Conservation (phyloP, 2,113 vertebrate genomes). For the Bostrychus sinensis region DNA sequence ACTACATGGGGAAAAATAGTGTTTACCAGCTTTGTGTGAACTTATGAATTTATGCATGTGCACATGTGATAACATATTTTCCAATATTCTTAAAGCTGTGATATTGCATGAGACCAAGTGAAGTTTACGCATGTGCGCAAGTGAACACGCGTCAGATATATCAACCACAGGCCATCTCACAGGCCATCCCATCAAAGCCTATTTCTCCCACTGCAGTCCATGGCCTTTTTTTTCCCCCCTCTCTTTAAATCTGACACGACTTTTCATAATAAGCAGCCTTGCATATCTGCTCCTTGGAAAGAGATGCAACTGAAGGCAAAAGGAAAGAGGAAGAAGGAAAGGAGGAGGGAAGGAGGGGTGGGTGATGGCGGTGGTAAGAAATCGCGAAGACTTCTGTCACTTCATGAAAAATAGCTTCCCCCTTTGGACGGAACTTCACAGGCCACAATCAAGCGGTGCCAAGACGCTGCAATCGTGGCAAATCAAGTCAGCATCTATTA, state of each 20-base stretch:
- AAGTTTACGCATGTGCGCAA: constrained; percentile 49
- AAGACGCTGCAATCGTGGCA: constrained; percentile 91
- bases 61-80: constrained; percentile 60
- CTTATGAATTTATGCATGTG: constrained; percentile 65
- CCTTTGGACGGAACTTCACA: constrained; percentile 99
- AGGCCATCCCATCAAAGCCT: constrained; percentile 73
- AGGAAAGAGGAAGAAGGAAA: background rate
- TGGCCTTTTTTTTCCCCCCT: constrained; percentile 13
- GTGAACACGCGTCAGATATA: constrained; percentile 18
- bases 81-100: constrained; percentile 66
- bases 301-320: constrained; percentile 84
- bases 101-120: constrained; percentile 57
- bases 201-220: constrained; percentile 52
- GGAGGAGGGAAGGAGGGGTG: background rate
- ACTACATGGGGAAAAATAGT: constrained; percentile 15
- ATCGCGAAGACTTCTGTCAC: constrained; percentile 92
- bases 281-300: constrained; percentile 96
- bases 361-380: constrained; percentile 36
- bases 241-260: constrained; percentile 84
- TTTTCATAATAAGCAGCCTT: constrained; percentile 96
- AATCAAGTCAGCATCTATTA: constrained; percentile 99
- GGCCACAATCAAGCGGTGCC: constrained; percentile 94
- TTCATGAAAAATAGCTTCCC: constrained; percentile 99
- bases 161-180: constrained; percentile 67
- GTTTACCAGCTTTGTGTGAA: constrained; percentile 62